Conservation (phyloP, 2,113 vertebrate species). For the Engraulis encrasicolus region DNA sequence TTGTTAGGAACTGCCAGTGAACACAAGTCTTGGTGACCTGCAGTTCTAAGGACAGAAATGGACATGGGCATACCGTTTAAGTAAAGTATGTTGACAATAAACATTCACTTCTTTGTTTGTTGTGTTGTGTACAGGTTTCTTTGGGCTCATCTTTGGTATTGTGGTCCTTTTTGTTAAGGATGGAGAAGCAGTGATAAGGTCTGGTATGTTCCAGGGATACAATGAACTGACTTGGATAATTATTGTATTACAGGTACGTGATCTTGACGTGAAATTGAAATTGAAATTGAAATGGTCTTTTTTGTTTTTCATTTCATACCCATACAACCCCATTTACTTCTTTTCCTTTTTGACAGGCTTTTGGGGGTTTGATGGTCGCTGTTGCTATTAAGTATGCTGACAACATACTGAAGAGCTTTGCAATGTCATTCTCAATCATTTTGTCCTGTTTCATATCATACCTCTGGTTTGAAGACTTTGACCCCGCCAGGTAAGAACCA, state of each 20-base stretch:
- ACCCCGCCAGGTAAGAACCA: slow-evolving; percentile 83
- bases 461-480: slow-evolving; percentile 88
- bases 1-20: no score
- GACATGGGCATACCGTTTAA: no score
- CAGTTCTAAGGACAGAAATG: no score
- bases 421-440: slow-evolving; percentile 87
- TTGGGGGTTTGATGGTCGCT: slow-evolving; percentile 86
- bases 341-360: slow-evolving; percentile 69
- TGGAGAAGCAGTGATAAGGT: slow-evolving; percentile 76
- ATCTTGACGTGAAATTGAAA: no score
- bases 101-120: slow-evolving; percentile 24
- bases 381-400: slow-evolving; percentile 89
- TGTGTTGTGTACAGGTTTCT: slow-evolving; percentile 91
- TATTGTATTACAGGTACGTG: slow-evolving; percentile 87
- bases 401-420: slow-evolving; percentile 91
- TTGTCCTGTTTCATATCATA: slow-evolving; percentile 87
- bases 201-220: slow-evolving; percentile 95
- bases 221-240: slow-evolving; percentile 86
- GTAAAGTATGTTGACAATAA: neutral
- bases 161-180: slow-evolving; percentile 87
- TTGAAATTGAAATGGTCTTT: no score
- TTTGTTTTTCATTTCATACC: no score
- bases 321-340: no score
- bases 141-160: slow-evolving; percentile 87
- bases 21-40: no score